A percentile compares a stretch with the other conserved stretches of the same genome.
These are phyloP conservation scores for Diglossa cyanea DNA, from an alignment of 2,797 vertebrate species.

Conservation along the genomic window DNA sequence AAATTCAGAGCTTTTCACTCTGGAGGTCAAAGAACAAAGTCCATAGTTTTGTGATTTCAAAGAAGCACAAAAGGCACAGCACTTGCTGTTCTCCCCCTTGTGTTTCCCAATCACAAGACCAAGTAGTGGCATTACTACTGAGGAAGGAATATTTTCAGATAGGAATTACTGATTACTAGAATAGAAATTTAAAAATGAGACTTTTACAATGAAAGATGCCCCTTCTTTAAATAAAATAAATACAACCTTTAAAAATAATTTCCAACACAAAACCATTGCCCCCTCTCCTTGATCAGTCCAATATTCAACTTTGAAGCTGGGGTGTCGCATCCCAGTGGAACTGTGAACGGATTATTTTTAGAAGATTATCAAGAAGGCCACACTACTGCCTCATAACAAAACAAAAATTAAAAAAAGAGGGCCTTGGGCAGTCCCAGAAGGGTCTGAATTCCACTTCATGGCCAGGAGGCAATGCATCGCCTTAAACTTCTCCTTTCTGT, in stretches of 20 bases:
- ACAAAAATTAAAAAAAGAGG: background rate
- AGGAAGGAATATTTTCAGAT: background rate
- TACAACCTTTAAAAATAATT: background rate
- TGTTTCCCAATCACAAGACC: background rate
- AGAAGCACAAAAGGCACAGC: background rate
- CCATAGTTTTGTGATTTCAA: background rate
- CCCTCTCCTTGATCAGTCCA: background rate
- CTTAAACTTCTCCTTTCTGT: background rate
- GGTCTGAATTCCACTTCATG: background rate
- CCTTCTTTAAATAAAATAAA: background rate
- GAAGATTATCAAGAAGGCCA: background rate
- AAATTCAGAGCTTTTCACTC: background rate
- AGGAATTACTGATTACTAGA: background rate
- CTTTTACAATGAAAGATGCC: background rate
- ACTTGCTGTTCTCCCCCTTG: background rate
- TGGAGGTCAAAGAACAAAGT: background rate
- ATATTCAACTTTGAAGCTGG: background rate
- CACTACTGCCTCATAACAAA: background rate
- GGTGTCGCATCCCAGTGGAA: background rate
- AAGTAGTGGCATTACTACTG: background rate
- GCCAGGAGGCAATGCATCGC: background rate
- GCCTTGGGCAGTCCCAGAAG: background rate
- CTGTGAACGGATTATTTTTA: background rate
- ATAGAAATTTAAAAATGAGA: background rate
- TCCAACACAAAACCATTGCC: background rate